A percentile compares a stretch with the other conserved stretches of the same genome.
These are phyloP conservation scores for Sylvilagus bachmani DNA, from an alignment of 2,113 vertebrate genomes.

Conservation along the genomic window DNA sequence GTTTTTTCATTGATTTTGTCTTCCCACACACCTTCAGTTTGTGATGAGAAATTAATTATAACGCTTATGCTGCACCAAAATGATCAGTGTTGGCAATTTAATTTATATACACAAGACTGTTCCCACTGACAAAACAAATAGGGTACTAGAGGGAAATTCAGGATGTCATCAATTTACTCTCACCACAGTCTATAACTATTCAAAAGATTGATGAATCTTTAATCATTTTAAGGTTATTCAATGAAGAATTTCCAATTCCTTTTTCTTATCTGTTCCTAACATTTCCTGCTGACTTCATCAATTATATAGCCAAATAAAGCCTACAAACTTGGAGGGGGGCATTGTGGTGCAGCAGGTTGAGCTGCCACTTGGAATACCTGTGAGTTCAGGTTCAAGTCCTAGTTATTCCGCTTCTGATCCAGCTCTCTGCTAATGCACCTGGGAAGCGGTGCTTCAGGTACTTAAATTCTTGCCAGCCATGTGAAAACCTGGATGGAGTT, in stretches of 20 bases:
- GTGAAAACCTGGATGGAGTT: too few relatives aligned
- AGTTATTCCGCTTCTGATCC: too few relatives aligned
- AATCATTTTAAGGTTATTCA: conserved; percentile 21
- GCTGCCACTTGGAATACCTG: too few relatives aligned
- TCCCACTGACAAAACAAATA: conserved; percentile 61
- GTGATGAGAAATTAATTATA: conserved; percentile 58
- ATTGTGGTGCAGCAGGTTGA: too few relatives aligned
- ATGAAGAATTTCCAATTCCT: conserved; percentile 25
- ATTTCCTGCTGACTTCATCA: conserved; percentile 14
- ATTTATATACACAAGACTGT: conserved; percentile 48
- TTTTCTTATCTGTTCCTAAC: conserved; percentile 34
- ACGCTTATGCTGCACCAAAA: conserved; percentile 14
- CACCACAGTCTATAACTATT: conserved; percentile 3
- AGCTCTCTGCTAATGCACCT: too few relatives aligned
- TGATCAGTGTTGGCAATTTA: neutral
- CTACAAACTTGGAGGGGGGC: neutral
- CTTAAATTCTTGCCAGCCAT: too few relatives aligned
- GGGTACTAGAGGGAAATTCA: neutral
- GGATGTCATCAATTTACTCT: conserved; percentile 16
- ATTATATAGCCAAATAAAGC: neutral
- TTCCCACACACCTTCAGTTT: conserved; percentile 44
- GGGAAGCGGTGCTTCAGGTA: too few relatives aligned
- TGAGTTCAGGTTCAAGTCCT: too few relatives aligned
- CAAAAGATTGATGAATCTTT: conserved; percentile 33
- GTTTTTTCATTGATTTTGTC: conserved; percentile 60